phyloP scores from a whole-genome alignment of 2,797 vertebrate genomes.

The Jordanella pulchra region DNA sequence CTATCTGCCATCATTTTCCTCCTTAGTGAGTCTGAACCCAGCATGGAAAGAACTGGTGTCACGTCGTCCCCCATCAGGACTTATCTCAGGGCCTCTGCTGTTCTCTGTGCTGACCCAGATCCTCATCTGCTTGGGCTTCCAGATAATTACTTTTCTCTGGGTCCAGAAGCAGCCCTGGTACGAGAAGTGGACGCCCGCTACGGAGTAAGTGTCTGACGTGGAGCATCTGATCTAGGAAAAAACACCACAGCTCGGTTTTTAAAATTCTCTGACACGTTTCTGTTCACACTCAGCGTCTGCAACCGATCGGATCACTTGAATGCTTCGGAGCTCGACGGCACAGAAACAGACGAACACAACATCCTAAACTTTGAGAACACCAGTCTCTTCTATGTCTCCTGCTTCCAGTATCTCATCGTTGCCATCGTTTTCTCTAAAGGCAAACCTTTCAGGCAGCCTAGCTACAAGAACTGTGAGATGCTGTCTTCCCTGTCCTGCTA shows the following conservation, averaged over 20 bases:
- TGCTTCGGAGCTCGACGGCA: slow-evolving; percentile 71
- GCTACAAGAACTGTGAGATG: slow-evolving; percentile 93
- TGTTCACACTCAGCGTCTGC: slow-evolving; percentile 80
- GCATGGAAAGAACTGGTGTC: slow-evolving; percentile 95
- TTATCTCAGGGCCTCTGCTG: slow-evolving; percentile 92
- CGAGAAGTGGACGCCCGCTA: slow-evolving; percentile 76
- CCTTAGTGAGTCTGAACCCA: slow-evolving; percentile 95
- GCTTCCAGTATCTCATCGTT: slow-evolving; percentile 97
- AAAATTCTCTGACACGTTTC: background rate
- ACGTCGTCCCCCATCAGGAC: slow-evolving; percentile 90
- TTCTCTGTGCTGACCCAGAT: slow-evolving; percentile 95
- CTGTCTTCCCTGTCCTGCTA: background rate
- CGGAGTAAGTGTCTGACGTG: slow-evolving; percentile 82
- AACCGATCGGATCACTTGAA: slow-evolving; percentile 67
- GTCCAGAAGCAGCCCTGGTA: slow-evolving; percentile 90
- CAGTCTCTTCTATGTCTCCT: slow-evolving; percentile 95
- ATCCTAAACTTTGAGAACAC: slow-evolving; percentile 95
- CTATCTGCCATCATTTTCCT: background rate
- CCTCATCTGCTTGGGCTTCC: slow-evolving; percentile 92
- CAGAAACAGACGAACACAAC: slow-evolving; percentile 83
- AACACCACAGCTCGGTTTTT: background rate
- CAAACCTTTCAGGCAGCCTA: slow-evolving; percentile 96
- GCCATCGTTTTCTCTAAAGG: slow-evolving; percentile 97
- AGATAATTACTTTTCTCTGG: slow-evolving; percentile 88
- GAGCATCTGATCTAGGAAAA: background rate